Evolutionary conservation across 2,888 invertebrate species (phyloP).

Genomic region (Eurytoma californica): DNA sequence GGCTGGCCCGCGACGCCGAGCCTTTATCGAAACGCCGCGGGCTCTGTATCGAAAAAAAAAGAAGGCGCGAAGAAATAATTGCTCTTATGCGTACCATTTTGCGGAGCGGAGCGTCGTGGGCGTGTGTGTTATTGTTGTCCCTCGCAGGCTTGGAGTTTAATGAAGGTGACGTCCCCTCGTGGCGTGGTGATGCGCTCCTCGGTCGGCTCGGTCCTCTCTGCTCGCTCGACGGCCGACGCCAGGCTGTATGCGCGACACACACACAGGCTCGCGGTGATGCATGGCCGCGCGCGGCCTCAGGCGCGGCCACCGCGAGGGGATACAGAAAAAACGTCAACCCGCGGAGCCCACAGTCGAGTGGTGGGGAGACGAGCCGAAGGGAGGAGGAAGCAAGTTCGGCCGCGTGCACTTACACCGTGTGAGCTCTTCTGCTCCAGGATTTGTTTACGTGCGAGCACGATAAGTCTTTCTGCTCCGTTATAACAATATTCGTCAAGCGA

Average conservation of each 20-base stretch:
- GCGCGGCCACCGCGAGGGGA: background rate
- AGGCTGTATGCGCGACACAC: background rate
- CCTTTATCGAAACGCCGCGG: no score
- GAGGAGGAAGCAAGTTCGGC: background rate
- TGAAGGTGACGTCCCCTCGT: constrained; percentile 27
- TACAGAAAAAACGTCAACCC: background rate
- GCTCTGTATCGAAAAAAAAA: background rate
- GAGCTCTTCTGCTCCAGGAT: no score
- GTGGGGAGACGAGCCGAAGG: background rate
- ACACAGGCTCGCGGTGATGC: background rate
- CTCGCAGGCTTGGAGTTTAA: constrained; percentile 6
- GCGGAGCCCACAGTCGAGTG: background rate
- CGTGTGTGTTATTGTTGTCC: background rate
- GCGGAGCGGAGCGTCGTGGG: constrained; percentile 1
- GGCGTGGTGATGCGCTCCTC: constrained; percentile 29
- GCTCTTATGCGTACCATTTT: constrained; percentile 36
- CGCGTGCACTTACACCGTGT: background rate
- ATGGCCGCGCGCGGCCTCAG: background rate
- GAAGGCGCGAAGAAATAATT: background rate
- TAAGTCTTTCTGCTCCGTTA: background rate
- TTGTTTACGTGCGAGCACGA: background rate
- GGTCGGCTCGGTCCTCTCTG: constrained; percentile 6
- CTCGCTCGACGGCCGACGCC: background rate
- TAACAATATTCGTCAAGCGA: background rate
- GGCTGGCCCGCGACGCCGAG: background rate